Conservation (phyloP, 2,797 vertebrate species). For the Pantherophis vulpinus region DNA sequence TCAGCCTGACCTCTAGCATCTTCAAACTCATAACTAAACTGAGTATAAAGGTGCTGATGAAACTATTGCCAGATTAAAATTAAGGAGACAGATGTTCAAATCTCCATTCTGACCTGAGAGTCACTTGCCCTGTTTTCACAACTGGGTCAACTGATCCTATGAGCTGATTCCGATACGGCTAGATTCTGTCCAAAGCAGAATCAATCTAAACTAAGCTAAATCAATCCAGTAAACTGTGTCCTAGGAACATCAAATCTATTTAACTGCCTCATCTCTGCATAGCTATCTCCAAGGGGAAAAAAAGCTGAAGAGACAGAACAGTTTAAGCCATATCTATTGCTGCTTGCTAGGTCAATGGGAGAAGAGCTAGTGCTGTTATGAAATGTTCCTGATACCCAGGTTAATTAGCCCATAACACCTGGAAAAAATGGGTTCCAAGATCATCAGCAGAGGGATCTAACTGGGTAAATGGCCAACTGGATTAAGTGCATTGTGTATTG, state of each 20-base stretch:
- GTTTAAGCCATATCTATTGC: background rate
- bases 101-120: background rate
- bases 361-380: background rate
- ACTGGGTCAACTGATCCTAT: background rate
- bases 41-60: background rate
- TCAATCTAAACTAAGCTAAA: background rate
- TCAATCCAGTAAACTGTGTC: background rate
- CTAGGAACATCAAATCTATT: background rate
- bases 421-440: background rate
- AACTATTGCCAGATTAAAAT: background rate
- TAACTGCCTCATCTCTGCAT: background rate
- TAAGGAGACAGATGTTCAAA: background rate
- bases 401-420: background rate
- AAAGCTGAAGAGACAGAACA: background rate
- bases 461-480: background rate
- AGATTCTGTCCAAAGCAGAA: background rate
- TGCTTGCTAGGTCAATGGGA: background rate
- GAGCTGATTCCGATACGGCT: background rate
- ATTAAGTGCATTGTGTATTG: background rate
- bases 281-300: background rate
- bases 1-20: background rate
- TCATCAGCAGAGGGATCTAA: background rate
- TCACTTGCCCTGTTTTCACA: background rate
- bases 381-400: background rate
- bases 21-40: background rate